Conservation (phyloP, 2,888 invertebrate species). For the Allacma fusca region DNA sequence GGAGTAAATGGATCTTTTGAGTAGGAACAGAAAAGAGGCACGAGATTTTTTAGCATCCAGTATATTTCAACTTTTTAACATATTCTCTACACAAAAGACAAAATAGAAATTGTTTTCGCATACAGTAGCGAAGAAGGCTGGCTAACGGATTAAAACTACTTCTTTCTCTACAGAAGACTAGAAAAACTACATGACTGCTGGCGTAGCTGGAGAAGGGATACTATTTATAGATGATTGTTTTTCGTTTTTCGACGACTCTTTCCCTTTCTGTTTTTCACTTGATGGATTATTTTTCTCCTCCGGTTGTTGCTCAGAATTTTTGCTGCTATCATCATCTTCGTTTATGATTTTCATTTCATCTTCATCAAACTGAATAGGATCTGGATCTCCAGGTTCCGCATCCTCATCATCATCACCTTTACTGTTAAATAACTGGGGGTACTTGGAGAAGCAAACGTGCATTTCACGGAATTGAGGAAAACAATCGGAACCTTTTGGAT, state of each 20-base stretch:
- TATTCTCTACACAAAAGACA: background rate
- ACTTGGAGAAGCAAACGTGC: conserved; percentile 88
- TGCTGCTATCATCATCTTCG: conserved; percentile 38
- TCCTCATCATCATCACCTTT: conserved; percentile 67
- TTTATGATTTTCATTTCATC: conserved; percentile 59
- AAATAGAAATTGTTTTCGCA: background rate
- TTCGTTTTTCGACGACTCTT: background rate
- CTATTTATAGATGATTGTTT: background rate
- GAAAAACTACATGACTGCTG: background rate
- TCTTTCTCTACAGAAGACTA: background rate
- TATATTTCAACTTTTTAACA: background rate
- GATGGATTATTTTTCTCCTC: conserved; percentile 22
- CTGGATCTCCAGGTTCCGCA: conserved; percentile 67
- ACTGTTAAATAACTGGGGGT: conserved; percentile 78
- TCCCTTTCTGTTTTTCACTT: background rate
- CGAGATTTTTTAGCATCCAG: background rate
- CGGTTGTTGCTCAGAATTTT: background rate
- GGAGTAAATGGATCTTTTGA: no score
- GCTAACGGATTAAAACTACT: background rate
- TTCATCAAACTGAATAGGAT: conserved; percentile 56
- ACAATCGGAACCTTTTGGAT: conserved; percentile 93
- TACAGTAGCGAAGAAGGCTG: background rate
- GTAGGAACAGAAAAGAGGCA: background rate
- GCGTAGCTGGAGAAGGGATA: background rate
- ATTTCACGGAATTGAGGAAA: conserved; percentile 87